phyloP scores from a whole-genome alignment of 2,888 invertebrate genomes.

The Cyaniris semiargus region DNA sequence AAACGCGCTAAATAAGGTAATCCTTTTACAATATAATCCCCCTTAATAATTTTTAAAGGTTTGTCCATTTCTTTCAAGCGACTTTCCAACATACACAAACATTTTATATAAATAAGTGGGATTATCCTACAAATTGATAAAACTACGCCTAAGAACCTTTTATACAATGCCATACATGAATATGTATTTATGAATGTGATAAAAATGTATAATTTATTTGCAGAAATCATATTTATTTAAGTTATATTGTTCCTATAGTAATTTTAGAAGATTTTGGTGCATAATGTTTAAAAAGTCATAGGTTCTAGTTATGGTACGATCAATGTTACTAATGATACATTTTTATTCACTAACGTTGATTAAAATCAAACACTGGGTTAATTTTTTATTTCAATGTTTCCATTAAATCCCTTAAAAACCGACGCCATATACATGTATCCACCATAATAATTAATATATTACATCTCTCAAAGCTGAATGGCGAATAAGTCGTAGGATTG shows the following conservation, averaged over 20 bases:
- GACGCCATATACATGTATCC: not conserved
- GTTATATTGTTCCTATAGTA: constrained; percentile 26
- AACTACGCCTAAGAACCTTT: not conserved
- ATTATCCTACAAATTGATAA: not conserved
- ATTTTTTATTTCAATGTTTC: not conserved
- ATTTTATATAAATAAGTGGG: not conserved
- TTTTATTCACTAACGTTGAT: constrained; percentile 25
- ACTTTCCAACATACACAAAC: not conserved
- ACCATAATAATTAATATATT: no score
- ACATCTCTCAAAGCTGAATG: not conserved
- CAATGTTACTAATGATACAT: constrained; percentile 37
- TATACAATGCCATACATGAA: constrained; percentile 17
- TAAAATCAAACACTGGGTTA: constrained; percentile 16
- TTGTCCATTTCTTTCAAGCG: no score
- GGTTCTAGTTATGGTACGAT: constrained; percentile 26
- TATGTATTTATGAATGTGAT: constrained; percentile 3
- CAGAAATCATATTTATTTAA: constrained; percentile 3
- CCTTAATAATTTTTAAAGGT: no score
- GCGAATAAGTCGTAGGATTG: not conserved
- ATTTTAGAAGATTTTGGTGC: constrained; percentile 19
- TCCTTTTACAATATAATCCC: no score
- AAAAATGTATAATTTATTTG: constrained; percentile 23
- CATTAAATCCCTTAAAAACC: not conserved
- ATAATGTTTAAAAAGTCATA: constrained; percentile 19
- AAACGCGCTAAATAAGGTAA: not conserved